Base-by-base conservation (phyloP, 2,113 vertebrate species). In the Tringa solitaria region DNA sequence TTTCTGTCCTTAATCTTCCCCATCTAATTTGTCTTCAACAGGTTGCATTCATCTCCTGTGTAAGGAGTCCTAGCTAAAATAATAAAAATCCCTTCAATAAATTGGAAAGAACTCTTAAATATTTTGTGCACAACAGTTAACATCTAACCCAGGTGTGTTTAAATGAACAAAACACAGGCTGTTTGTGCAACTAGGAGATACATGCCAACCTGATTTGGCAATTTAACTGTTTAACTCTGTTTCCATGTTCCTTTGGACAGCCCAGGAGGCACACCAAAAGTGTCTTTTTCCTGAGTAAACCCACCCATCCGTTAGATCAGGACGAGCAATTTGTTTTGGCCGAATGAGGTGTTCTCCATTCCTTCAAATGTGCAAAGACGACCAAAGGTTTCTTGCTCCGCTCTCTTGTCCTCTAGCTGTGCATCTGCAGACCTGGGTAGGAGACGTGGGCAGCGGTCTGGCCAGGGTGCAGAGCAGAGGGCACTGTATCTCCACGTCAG, bases 401-500 rank as follows among this genome's bases (percentile, higher is more conserved):
- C 24, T n/a, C 24, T 46, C 6, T 73, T 88, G 33, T 83, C 18
- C 60, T 73, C 45, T 21, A 53, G 45, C 10, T 2, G 0, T 79
- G 21, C 28, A 22, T 33, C 23, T 79, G 57, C 43, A 79, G 51
- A 37, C 2, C 1, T 6, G 37, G 48, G 27, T 2, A 67, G 18
- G 27, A 45, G 12, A 41, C 0, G 0, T 8, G 75, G 32, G 51
- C 22, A n/a, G n/a, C 0, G 1, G 5, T 32, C 33, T 69, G 48
- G 20, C 48, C 0, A 0, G 1, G 11, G 14, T 50, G 65, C 22
- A 56, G 18, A 21, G 39, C 48, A 69, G 59, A 32, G 33, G 12
- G 19, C 0, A 1, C 14, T 0, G 0, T 26, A 23, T 16, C 0
- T 2, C 23, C 1, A 4, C 9, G 21, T 73, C 68, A 24, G 27